Percentiles rank a stretch among this genome's conserved stretches.
These are phyloP conservation scores for Vanessa tameamea DNA, from an alignment of 1,140 invertebrate species.

Conservation along the genomic window DNA sequence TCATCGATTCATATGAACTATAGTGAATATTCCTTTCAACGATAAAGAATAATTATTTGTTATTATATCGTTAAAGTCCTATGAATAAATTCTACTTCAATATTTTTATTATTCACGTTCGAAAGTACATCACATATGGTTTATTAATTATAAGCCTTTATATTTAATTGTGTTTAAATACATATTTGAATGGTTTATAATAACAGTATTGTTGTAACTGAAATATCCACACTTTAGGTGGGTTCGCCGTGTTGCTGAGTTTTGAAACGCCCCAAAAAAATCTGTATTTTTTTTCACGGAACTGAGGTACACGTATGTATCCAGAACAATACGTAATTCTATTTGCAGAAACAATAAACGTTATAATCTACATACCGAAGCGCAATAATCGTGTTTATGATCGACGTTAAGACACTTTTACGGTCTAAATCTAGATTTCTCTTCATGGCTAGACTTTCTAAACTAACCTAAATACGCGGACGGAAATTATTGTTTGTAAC, in stretches of 20 bases:
- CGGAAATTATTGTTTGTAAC: conserved; percentile 44
- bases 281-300: background rate
- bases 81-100: too few species aligned
- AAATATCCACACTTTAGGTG: too few species aligned
- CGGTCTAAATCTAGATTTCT: conserved; percentile 53
- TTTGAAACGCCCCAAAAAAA: background rate
- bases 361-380: conserved; percentile 29
- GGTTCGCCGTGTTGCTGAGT: too few species aligned
- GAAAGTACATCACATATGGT: too few species aligned
- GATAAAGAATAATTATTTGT: too few species aligned
- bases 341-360: conserved; percentile 34
- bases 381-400: conserved; percentile 36
- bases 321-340: conserved; percentile 17
- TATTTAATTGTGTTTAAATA: too few species aligned
- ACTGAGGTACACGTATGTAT: background rate
- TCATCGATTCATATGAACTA: conserved; percentile 2
- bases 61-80: too few species aligned
- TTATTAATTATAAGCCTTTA: too few species aligned
- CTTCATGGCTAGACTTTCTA: conserved; percentile 47
- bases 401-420: conserved; percentile 45
- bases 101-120: too few species aligned
- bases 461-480: conserved; percentile 45
- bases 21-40: background rate
- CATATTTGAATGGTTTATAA: too few species aligned
- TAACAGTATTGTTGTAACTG: too few species aligned